Conservation (phyloP, 2,888 invertebrate species). For the Drosophila antonietae region DNA sequence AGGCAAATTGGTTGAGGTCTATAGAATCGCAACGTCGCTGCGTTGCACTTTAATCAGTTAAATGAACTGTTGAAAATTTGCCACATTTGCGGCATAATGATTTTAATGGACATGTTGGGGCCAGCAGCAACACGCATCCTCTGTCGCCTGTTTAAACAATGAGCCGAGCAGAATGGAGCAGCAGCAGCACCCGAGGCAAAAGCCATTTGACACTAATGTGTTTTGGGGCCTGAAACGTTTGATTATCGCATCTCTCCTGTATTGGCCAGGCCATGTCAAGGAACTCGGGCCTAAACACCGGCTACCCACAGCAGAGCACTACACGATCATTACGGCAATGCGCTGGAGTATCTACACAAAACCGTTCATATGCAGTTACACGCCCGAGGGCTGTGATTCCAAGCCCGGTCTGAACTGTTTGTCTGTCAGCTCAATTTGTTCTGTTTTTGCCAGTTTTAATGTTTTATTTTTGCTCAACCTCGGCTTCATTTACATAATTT, state of each 20-base stretch:
- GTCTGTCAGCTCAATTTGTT: background rate
- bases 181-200: conserved; percentile 21
- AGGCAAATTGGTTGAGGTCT: conserved; percentile 51
- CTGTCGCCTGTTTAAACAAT: conserved; percentile 73
- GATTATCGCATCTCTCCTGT: conserved; percentile 50
- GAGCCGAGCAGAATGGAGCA: conserved; percentile 23
- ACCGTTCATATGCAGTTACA: conserved; percentile 41
- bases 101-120: conserved; percentile 41
- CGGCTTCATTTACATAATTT: background rate
- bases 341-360: background rate
- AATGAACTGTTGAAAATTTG: conserved; percentile 81
- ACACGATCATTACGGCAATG: conserved; percentile 24
- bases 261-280: conserved; percentile 48
- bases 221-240: conserved; percentile 61
- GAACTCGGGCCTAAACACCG: conserved; percentile 49
- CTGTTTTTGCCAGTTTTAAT: conserved; percentile 1
- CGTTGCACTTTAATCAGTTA: conserved; percentile 73
- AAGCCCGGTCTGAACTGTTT: background rate
- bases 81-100: conserved; percentile 67
- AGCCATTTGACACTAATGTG: conserved; percentile 70
- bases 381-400: conserved; percentile 19
- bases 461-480: conserved; percentile 8
- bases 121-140: conserved; percentile 47
- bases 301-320: background rate
- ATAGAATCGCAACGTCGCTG: conserved; percentile 35